Percentiles rank a stretch among this genome's conserved stretches.
Evolutionary conservation across 2,113 vertebrate genomes (phyloP).

Genomic region (Alces alces): DNA sequence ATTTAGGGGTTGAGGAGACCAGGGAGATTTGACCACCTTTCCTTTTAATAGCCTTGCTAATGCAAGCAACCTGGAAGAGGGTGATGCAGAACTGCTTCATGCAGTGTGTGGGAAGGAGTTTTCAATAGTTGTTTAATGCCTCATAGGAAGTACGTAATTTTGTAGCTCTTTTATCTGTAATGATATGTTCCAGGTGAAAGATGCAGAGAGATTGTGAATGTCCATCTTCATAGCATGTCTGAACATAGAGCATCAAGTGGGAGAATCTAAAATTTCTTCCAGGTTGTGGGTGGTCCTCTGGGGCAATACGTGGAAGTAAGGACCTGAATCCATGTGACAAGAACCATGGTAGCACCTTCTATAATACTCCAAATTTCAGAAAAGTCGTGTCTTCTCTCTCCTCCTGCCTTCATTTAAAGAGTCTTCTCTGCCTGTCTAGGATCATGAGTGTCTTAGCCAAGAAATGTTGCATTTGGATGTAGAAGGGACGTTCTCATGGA

Average conservation of each 20-base stretch:
- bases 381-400: not conserved
- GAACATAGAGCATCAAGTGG: not conserved
- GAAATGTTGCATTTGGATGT: not conserved
- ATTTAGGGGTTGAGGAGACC: not conserved
- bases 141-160: constrained; percentile 45
- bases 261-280: not conserved
- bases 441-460: not conserved
- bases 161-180: not conserved
- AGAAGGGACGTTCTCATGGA: not conserved
- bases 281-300: not conserved
- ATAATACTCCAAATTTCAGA: not conserved
- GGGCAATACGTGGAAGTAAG: not conserved
- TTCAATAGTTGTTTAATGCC: not conserved
- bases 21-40: not conserved
- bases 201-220: not conserved
- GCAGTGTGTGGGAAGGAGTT: not conserved
- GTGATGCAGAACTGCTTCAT: not conserved
- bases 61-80: not conserved
- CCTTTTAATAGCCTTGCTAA: not conserved
- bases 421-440: not conserved
- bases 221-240: constrained; percentile 5
- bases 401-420: not conserved
- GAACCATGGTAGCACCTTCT: not conserved
- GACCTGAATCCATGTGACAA: not conserved
- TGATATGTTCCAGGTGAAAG: constrained; percentile 19